Evolutionary conservation across 2,797 vertebrate species (phyloP).

Genomic region (Hydrolagus colliei): DNA sequence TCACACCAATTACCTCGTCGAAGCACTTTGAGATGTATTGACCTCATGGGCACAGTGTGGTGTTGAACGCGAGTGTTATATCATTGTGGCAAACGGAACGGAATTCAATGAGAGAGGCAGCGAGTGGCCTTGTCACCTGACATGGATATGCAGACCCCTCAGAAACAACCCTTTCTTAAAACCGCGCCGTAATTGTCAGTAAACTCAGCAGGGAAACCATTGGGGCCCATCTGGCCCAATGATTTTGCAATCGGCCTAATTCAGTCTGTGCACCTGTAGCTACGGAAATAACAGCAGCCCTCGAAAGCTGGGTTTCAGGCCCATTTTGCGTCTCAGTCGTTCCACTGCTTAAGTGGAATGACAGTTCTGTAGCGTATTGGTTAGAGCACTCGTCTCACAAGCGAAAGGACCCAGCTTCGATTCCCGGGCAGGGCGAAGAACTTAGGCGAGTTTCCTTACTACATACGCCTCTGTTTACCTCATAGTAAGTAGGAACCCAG

Average conservation of each 20-base stretch:
- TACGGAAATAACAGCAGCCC: neutral
- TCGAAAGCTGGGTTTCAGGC: too few relatives aligned
- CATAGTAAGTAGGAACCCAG: too few relatives aligned
- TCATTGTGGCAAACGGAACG: conserved; percentile 1
- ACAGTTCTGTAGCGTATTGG: too few relatives aligned
- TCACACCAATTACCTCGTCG: too few relatives aligned
- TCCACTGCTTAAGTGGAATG: neutral
- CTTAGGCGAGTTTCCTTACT: too few relatives aligned
- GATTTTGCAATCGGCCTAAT: neutral
- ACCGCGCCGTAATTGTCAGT: neutral
- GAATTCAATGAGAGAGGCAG: neutral
- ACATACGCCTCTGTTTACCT: too few relatives aligned
- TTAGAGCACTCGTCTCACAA: too few relatives aligned
- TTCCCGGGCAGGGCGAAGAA: too few relatives aligned
- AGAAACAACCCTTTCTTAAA: neutral
- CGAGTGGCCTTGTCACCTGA: neutral
- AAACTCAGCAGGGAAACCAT: neutral
- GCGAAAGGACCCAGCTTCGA: too few relatives aligned
- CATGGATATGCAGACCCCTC: neutral
- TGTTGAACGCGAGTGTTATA: too few relatives aligned
- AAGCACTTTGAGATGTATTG: too few relatives aligned
- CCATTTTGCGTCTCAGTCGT: neutral
- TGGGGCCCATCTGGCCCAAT: neutral
- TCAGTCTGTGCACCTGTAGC: conserved; percentile 2
- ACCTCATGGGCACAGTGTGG: too few relatives aligned